Evolutionary conservation across 2,888 invertebrate genomes (phyloP).

Genomic region (Drosophila rubida): DNA sequence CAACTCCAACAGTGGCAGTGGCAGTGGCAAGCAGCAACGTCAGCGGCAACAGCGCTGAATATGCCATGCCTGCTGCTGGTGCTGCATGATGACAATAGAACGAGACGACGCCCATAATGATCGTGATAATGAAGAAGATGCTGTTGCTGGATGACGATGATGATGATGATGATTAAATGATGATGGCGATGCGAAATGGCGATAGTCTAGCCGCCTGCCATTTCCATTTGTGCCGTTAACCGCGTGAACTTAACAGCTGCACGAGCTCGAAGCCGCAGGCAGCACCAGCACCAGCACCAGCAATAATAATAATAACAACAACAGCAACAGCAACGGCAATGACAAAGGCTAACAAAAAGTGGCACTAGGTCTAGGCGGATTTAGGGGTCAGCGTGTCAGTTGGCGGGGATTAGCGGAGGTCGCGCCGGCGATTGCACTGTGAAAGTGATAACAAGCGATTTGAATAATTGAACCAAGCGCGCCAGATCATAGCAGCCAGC

Average conservation of each 20-base stretch:
- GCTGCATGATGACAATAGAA: constrained; percentile 45
- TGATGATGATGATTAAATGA: constrained; percentile 38
- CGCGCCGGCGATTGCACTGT: constrained; percentile 23
- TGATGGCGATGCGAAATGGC: constrained; percentile 41
- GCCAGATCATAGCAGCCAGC: constrained; percentile 1
- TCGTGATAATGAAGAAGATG: constrained; percentile 15
- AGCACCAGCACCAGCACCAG: neutral
- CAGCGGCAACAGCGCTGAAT: constrained; percentile 25
- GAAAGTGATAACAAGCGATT: constrained; percentile 25
- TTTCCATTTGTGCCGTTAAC: constrained; percentile 57
- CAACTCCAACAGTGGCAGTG: constrained; percentile 18
- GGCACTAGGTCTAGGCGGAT: neutral
- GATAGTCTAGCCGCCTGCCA: constrained; percentile 55
- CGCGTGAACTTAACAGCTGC: constrained; percentile 57
- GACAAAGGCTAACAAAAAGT: constrained; percentile 4
- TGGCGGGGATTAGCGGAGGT: constrained; percentile 32
- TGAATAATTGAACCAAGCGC: constrained; percentile 30
- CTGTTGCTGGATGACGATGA: constrained; percentile 12
- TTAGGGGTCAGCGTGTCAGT: constrained; percentile 44
- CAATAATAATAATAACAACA: neutral
- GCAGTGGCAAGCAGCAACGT: constrained; percentile 17
- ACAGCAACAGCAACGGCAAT: neutral
- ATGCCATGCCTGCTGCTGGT: constrained; percentile 35
- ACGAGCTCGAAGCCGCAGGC: neutral
- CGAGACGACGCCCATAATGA: constrained; percentile 18